Evolutionary conservation across 2,888 invertebrate species (phyloP).

Genomic region (Diadromus collaris): DNA sequence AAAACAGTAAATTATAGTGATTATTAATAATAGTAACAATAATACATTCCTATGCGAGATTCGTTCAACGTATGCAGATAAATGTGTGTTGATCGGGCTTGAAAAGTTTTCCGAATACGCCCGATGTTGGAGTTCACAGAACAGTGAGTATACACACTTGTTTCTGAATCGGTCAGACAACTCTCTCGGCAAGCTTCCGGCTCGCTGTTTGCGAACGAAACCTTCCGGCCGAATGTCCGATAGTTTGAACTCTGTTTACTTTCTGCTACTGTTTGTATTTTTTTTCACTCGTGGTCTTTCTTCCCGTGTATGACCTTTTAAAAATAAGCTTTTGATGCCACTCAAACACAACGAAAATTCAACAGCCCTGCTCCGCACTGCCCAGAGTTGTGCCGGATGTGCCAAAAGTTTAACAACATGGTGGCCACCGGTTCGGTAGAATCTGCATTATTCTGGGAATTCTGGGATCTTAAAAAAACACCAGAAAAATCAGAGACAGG

Average conservation of each 20-base stretch:
- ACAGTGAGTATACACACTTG: conserved; percentile 8
- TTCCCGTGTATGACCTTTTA: conserved; percentile 7
- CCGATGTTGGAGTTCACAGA: not conserved
- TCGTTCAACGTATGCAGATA: not conserved
- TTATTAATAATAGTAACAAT: conserved; percentile 27
- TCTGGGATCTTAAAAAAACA: not conserved
- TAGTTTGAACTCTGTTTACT: conserved; percentile 2
- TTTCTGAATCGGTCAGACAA: not conserved
- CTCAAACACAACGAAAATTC: not conserved
- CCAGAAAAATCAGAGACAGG: not conserved
- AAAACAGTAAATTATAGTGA: conserved; percentile 29
- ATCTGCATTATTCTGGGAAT: not conserved
- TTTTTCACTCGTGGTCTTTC: not conserved
- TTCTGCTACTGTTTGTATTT: not conserved
- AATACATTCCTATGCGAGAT: conserved; percentile 2
- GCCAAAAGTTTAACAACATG: not conserved
- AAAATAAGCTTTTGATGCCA: conserved; percentile 3
- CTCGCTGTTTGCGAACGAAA: conserved; percentile 2
- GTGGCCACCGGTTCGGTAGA: not conserved
- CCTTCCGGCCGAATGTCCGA: conserved; percentile 1
- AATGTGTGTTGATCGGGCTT: not conserved
- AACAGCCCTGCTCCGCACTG: not conserved
- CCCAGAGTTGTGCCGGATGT: not conserved
- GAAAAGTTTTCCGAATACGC: conserved; percentile 3
- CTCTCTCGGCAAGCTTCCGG: not conserved